These are phyloP conservation scores for Ceyx melanurus DNA, from an alignment of 2,113 vertebrate genomes.

Conservation along the genomic window DNA sequence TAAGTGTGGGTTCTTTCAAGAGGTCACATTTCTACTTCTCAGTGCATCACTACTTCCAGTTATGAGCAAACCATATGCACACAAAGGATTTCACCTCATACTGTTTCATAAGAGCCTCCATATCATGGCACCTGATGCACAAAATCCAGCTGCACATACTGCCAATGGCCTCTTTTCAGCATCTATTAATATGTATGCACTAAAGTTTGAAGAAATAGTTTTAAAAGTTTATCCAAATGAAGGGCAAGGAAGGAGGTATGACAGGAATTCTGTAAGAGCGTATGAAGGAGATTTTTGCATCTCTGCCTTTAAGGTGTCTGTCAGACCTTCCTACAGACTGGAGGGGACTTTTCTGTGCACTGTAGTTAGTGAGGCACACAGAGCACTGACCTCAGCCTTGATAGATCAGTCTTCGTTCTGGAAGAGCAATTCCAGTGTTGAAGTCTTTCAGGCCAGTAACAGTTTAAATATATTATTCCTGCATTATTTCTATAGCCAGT, in stretches of 20 bases:
- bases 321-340: neutral
- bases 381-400: neutral
- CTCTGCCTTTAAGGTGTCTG: neutral
- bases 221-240: neutral
- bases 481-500: slow-evolving; percentile 29
- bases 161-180: neutral
- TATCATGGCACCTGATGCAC: neutral
- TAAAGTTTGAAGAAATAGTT: neutral
- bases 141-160: neutral
- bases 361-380: neutral
- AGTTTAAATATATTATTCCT: neutral
- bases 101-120: neutral
- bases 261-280: neutral
- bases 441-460: neutral
- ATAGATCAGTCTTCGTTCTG: neutral
- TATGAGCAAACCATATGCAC: neutral
- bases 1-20: neutral
- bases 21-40: neutral
- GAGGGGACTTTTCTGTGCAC: neutral
- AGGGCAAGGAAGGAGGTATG: neutral
- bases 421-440: neutral
- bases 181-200: neutral
- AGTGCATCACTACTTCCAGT: neutral
- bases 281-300: neutral
- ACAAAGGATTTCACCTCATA: neutral